Evolutionary conservation across 2,888 invertebrate genomes (phyloP), one percentile per base, ranked within the genome.

Genomic region (Sarcophaga caerulescens): DNA sequence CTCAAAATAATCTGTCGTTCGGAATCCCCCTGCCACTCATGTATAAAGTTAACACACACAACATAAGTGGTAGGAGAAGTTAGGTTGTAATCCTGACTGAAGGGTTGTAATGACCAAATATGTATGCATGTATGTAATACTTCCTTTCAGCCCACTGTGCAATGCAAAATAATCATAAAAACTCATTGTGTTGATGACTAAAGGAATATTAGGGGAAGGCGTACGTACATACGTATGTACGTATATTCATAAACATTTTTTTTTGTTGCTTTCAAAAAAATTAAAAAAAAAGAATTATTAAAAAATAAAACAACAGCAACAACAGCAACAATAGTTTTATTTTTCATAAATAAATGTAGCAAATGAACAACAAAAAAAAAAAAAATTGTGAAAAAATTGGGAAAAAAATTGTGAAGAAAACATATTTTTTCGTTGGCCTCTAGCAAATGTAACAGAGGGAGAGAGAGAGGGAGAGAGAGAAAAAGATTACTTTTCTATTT

Each of bases 101-200:
- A n/a, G n/a, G n/a, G n/a, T n/a, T n/a, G n/a, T n/a, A n/a, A n/a
- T n/a, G n/a, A n/a, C n/a, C n/a, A n/a, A n/a, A n/a, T n/a, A n/a
- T n/a, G n/a, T n/a, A n/a, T n/a, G n/a, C n/a, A n/a, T n/a, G n/a
- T n/a, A n/a, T n/a, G n/a, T n/a, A n/a, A n/a, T n/a, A n/a, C n/a
- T n/a, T n/a, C n/a, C n/a, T n/a, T n/a, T n/a, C n/a, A n/a, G 52
- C 12, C 52, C 52, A 52, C 52, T 17, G 52, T 52, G 52, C 52
- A 52, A 14, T 14, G 14, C 17, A 17, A 52, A 52, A 52, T 52
- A 17, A 52, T 52, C 52, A 52, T 14, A 4, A 65, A 23, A 12
- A 17, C 23, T 68, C 45, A 25, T 47, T 59, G 59, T 59, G 70
- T 23, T 57, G 44, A n/a, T 71, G 70, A 57, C 71, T 35, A 71